Evolutionary conservation across 2,113 vertebrate species (phyloP).

Genomic region (Sisor rabdophorus): DNA sequence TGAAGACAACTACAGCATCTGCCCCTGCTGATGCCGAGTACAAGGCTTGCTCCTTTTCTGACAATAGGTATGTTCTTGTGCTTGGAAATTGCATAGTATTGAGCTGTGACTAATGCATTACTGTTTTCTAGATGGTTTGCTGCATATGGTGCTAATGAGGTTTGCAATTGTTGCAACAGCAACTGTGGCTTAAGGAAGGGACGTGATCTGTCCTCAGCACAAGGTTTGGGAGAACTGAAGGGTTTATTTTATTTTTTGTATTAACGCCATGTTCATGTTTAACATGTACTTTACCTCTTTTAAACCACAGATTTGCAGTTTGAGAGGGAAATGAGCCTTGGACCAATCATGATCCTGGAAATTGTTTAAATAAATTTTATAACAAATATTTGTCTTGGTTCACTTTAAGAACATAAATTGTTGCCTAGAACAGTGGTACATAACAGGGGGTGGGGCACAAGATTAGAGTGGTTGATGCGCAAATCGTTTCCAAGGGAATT

Average conservation of each 20-base stretch:
- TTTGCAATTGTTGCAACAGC: slow-evolving; percentile 66
- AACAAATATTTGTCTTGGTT: no score
- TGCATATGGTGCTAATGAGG: slow-evolving; percentile 61
- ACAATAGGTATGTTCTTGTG: background rate
- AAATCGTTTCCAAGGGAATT: no score
- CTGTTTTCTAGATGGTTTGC: slow-evolving; percentile 61
- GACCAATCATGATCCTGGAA: background rate
- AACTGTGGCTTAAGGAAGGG: no score
- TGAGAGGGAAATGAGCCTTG: background rate
- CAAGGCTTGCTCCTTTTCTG: slow-evolving; percentile 36
- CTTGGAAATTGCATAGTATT: no score
- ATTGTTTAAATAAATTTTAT: background rate
- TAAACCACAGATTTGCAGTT: background rate
- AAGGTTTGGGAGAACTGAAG: background rate
- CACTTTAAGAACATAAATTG: no score
- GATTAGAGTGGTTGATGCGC: no score
- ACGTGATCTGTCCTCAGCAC: no score
- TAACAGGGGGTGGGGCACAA: no score
- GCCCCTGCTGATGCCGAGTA: slow-evolving; percentile 4
- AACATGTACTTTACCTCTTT: background rate
- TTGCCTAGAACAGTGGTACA: no score
- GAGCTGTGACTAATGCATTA: no score
- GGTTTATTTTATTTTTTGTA: no score
- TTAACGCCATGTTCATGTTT: no score
- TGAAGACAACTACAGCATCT: background rate